Base-by-base conservation (phyloP, 2,888 invertebrate genomes). In the Entomobrya multifasciata region DNA sequence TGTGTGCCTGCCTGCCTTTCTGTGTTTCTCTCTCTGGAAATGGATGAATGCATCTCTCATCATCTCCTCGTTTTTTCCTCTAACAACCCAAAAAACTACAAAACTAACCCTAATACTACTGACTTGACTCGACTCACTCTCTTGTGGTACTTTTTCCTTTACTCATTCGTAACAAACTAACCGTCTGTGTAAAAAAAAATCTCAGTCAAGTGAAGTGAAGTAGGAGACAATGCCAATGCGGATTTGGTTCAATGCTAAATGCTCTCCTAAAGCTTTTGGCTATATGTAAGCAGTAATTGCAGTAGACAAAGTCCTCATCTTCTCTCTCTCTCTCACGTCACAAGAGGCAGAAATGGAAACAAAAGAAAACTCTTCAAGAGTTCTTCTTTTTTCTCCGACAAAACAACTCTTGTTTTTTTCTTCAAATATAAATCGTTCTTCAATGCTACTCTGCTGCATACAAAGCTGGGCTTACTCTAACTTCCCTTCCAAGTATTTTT, bases 171-270 rank as follows among this genome's bases (percentile, higher is more conserved):
- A 72, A n/a, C n/a, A n/a, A 72, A 10, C 72, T 72, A 72, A 72
- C 72, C 72, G 72, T 49, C 15, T 72, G 72, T 72, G 47, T 47
- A 47, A 25, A 44, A 49, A 36, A 72, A 72, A 44, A n/a, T n/a
- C n/a, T 20, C 25, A 72, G 47, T 72, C 25, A 17, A 72, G 47
- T 49, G 72, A 25, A 49, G 47, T 72, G 47, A 25, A 49, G 72
- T 72, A 47, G 72, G 72, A 72, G 49, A 72, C 72, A 72, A 72
- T 72, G 72, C 72, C 72, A 72, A 72, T 72, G 72, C 72, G 72
- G 72, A 72, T 72, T 72, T 72, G 72, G 72, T 72, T 49, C 72
- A 72, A 72, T 72, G 72, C 72, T 72, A 49, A 25, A 72, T 25
- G 8, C n/a, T n/a, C n/a, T n/a, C n/a, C n/a, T n/a, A n/a, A n/a